phyloP scores from a whole-genome alignment of 2,888 invertebrate species.

The Hemistola chrysoprasaria region DNA sequence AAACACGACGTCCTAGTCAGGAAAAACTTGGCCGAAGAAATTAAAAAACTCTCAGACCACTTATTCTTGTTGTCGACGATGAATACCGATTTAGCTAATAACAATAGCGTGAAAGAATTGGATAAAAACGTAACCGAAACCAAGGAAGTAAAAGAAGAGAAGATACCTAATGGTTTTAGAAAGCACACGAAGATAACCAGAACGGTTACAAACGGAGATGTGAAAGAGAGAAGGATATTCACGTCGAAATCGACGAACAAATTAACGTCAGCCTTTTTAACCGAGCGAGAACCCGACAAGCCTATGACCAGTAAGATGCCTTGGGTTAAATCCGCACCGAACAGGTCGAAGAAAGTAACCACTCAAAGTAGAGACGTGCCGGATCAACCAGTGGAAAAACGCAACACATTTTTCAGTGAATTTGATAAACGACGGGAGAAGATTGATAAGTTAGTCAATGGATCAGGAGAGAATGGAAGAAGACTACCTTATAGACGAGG shows the following conservation, averaged over 20 bases:
- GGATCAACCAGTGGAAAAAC: conserved; percentile 81
- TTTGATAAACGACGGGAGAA: conserved; percentile 71
- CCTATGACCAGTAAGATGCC: conserved; percentile 79
- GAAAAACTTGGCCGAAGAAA: conserved; percentile 90
- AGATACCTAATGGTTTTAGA: conserved; percentile 61
- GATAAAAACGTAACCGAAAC: conserved; percentile 68
- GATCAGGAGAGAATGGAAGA: conserved; percentile 58
- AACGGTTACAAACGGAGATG: conserved; percentile 61
- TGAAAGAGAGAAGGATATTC: conserved; percentile 57
- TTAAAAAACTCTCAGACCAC: conserved; percentile 91
- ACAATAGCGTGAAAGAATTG: conserved; percentile 65
- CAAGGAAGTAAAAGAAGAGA: conserved; percentile 59
- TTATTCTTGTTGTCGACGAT: conserved; percentile 87
- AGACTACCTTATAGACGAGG: conserved; percentile 74
- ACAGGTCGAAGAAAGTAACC: conserved; percentile 85
- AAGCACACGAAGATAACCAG: conserved; percentile 59
- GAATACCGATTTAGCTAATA: conserved; percentile 79
- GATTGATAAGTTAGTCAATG: conserved; percentile 71
- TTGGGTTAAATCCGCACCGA: conserved; percentile 72
- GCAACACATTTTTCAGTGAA: conserved; percentile 78
- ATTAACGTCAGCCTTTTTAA: conserved; percentile 62
- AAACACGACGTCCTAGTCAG: conserved; percentile 84
- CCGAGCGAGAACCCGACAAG: conserved; percentile 62
- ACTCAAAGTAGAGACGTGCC: conserved; percentile 88
- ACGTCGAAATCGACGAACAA: conserved; percentile 70